phyloP scores from a whole-genome alignment of 2,113 vertebrate genomes.

The Lepisosteus oculatus region DNA sequence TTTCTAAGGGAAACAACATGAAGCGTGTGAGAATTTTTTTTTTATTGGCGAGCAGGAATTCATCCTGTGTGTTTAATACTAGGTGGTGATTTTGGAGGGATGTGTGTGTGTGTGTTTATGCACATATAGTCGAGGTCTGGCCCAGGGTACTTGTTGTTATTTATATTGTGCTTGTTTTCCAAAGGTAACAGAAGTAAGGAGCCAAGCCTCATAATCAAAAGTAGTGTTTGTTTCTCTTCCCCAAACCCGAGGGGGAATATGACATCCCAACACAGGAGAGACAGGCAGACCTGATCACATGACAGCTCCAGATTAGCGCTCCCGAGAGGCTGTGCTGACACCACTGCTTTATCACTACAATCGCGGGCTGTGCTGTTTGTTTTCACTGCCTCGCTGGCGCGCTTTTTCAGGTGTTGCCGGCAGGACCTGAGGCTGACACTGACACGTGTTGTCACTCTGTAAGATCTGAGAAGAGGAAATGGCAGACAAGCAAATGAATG shows the following conservation, averaged over 20 bases:
- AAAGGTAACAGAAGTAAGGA: constrained; percentile 51
- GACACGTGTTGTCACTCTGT: constrained; percentile 72
- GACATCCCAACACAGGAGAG: constrained; percentile 79
- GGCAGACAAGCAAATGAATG: constrained; percentile 58
- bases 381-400: constrained; percentile 51
- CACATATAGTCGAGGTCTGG: constrained; percentile 36
- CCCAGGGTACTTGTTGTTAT: constrained; percentile 33
- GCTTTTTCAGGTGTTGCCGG: constrained; percentile 76
- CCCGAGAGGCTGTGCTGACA: constrained; percentile 69
- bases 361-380: constrained; percentile 63
- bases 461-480: constrained; percentile 67
- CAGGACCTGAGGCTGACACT: constrained; percentile 66
- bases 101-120: constrained; percentile 27
- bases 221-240: constrained; percentile 62
- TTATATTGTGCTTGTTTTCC: constrained; percentile 47
- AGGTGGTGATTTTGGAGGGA: constrained; percentile 33
- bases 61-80: constrained; percentile 49
- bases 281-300: constrained; percentile 72
- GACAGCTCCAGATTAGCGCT: constrained; percentile 78
- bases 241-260: constrained; percentile 68
- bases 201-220: constrained; percentile 72
- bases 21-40: constrained; percentile 57
- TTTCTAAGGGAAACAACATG: constrained; percentile 52
- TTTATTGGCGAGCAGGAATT: constrained; percentile 52
- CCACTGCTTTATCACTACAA: constrained; percentile 70